A percentile compares a stretch with the other conserved stretches of the same genome.
Evolutionary conservation across 2,113 vertebrate genomes (phyloP).

Genomic region (Sander lucioperca): DNA sequence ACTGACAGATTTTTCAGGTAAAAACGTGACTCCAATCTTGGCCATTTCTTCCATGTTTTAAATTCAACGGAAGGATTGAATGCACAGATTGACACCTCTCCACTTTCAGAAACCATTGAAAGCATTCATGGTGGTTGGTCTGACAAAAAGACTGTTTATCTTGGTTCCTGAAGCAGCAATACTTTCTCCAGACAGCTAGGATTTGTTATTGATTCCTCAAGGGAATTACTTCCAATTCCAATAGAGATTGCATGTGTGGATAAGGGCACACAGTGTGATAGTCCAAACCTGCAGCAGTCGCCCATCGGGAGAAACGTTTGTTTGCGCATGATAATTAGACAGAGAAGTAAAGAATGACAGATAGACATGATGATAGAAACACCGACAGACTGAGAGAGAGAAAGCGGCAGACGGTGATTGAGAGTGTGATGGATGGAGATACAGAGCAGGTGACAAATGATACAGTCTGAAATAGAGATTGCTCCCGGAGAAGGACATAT

Average conservation of each 20-base stretch:
- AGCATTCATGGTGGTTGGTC: neutral
- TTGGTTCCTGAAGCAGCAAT: slow-evolving; percentile 28
- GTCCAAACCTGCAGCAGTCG: slow-evolving; percentile 8
- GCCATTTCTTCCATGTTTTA: neutral
- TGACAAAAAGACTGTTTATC: slow-evolving; percentile 22
- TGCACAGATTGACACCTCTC: neutral
- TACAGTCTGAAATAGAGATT: slow-evolving; percentile 17
- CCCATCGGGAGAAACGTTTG: slow-evolving; percentile 4
- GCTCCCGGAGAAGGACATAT: slow-evolving; percentile 1
- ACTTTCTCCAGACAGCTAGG: slow-evolving; percentile 51
- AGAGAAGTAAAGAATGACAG: slow-evolving; percentile 19
- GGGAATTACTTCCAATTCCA: slow-evolving; percentile 37
- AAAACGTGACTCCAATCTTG: no score
- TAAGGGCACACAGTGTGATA: slow-evolving; percentile 5
- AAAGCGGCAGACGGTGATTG: slow-evolving; percentile 16
- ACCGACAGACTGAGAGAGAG: neutral
- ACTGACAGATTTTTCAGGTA: no score
- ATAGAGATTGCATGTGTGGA: slow-evolving; percentile 36
- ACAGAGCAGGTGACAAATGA: slow-evolving; percentile 36
- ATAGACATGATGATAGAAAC: slow-evolving; percentile 12
- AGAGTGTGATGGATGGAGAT: slow-evolving; percentile 52
- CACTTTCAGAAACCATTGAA: neutral
- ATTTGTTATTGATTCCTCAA: slow-evolving; percentile 36
- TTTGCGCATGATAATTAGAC: slow-evolving; percentile 48
- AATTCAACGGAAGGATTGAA: neutral